These are phyloP conservation scores for Phocides pigmalion DNA, from an alignment of 1,140 invertebrate species.

Conservation along the genomic window DNA sequence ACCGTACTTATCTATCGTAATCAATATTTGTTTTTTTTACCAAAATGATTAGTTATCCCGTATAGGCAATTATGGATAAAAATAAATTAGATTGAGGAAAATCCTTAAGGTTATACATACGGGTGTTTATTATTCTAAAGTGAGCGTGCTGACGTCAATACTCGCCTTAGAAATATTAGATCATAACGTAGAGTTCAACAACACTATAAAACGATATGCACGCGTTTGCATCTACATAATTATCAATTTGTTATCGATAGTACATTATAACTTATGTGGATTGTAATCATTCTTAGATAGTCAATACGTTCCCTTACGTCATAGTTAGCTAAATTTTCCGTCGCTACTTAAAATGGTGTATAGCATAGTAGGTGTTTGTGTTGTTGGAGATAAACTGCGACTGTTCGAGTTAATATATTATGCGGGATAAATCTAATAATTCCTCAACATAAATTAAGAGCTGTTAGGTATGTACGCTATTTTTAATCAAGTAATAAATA, in stretches of 20 bases:
- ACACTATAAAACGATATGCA: constrained; percentile 39
- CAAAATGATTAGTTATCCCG: too few species aligned
- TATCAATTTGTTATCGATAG: constrained; percentile 36
- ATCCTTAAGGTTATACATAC: neutral
- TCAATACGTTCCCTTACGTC: constrained; percentile 28
- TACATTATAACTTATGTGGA: constrained; percentile 37
- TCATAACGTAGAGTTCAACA: constrained; percentile 44
- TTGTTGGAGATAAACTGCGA: neutral
- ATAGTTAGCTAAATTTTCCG: constrained; percentile 11
- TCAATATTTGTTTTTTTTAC: too few species aligned
- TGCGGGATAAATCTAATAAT: too few species aligned
- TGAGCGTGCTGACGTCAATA: constrained; percentile 36
- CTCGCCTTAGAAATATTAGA: constrained; percentile 40
- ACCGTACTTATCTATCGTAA: too few species aligned
- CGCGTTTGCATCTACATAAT: constrained; percentile 37
- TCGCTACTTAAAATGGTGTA: neutral
- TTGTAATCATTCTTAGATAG: constrained; percentile 35
- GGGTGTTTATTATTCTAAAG: constrained; percentile 17
- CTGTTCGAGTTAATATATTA: neutral
- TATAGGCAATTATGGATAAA: too few species aligned
- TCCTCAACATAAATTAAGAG: too few species aligned
- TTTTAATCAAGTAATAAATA: too few species aligned
- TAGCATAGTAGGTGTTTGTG: neutral
- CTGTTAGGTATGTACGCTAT: too few species aligned
- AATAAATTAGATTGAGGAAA: too few species aligned